Evolutionary conservation across 2,888 invertebrate species (phyloP), one percentile per base, ranked within the genome.

Genomic region (Amphipyra tragopoginis): DNA sequence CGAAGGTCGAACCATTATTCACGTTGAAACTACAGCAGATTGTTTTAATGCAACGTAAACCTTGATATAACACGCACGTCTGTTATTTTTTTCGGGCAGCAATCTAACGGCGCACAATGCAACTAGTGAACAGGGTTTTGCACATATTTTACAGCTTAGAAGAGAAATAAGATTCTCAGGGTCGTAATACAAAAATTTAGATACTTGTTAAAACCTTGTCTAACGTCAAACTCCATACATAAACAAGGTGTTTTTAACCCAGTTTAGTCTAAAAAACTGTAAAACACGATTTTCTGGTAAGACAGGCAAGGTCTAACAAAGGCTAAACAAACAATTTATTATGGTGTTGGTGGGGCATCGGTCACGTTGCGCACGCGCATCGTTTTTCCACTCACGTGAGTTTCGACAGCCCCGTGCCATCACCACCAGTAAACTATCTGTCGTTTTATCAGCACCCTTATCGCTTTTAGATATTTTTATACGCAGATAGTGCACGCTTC

Each of bases 1-100:
- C 82, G 93, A 94, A 94, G 94, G 94, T 89, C 94, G 87, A 68
- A 79, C 80, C 86, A 88, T 89, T 89, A 90, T 90, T 90, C 84
- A 87, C 82, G 85, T 86, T 81, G 82, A 77, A 83, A 82, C 80
- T 81, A 85, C 83, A 80, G 77, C 81, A 81, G 50, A 80, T 83
- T 79, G 80, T 83, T 82, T 79, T 73, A 83, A 80, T 81, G 82
- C 81, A 85, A 80, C 76, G 81, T 79, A 84, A 89, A 87, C 90
- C 88, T 91, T 91, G 89, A 86, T 80, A 58, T 65, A 64, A 66
- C 66, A 68, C 68, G 69, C 75, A 65, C 57, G 60, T 72, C 39
- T 60, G 60, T 59, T 59, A 48, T 55, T 58, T 79, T 76, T 80
- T 80, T 81, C 59, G 65, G 68, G 52, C 58, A 65, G 66, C 64